Conservation (phyloP, 2,888 invertebrate species). For the Sceliomorpha sp. region DNA sequence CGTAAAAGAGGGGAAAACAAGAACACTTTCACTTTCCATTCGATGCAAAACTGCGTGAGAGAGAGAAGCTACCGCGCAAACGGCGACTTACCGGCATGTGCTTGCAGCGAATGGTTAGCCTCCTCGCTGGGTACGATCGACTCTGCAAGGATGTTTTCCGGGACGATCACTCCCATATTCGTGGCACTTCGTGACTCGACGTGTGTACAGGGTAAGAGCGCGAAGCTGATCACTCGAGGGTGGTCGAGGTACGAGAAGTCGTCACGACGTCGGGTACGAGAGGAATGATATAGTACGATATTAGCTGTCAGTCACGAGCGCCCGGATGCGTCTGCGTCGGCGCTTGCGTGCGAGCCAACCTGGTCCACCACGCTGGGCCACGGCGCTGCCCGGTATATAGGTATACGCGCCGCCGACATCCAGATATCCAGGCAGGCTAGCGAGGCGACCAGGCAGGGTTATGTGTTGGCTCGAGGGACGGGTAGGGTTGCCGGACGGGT, state of each 20-base stretch:
- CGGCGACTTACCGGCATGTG: constrained; percentile 70
- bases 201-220: too few relatives aligned
- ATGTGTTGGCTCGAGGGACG: constrained; percentile 31
- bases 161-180: constrained; percentile 75
- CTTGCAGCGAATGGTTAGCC: constrained; percentile 74
- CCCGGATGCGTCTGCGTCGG: constrained; percentile 59
- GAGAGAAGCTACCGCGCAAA: background rate
- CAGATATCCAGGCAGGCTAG: constrained; percentile 31
- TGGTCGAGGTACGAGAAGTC: constrained; percentile 24
- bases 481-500: constrained; percentile 28
- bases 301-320: constrained; percentile 49
- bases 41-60: too few relatives aligned
- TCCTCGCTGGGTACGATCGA: constrained; percentile 73
- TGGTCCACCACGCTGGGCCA: constrained; percentile 32
- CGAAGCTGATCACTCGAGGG: constrained; percentile 14
- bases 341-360: constrained; percentile 66
- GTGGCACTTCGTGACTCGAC: too few relatives aligned
- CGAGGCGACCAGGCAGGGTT: constrained; percentile 23
- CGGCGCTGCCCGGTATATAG: too few relatives aligned
- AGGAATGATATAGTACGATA: constrained; percentile 42
- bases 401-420: constrained; percentile 25
- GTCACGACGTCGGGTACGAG: constrained; percentile 53
- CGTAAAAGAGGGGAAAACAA: too few relatives aligned
- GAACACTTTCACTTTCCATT: constrained; percentile 30
- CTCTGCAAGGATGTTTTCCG: constrained; percentile 73